phyloP scores from a whole-genome alignment of 53 echinoderm and acorn worm species.

The Holothuria scabra region DNA sequence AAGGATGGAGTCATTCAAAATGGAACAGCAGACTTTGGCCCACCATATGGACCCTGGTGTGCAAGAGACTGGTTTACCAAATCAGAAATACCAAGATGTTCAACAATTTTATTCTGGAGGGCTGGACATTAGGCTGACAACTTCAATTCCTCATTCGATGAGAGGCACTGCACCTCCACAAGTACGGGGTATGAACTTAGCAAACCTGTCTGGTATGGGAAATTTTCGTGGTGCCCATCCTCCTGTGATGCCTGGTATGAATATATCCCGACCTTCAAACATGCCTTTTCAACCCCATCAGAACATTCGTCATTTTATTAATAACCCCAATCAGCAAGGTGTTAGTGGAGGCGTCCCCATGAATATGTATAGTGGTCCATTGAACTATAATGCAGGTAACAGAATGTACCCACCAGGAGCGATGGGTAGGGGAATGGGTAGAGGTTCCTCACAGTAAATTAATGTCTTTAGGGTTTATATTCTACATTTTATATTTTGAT shows the following conservation, averaged over 20 bases:
- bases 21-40: no score
- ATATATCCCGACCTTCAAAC: not conserved
- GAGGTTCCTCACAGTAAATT: not conserved
- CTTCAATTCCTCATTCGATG: not conserved
- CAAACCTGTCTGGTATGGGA: not conserved
- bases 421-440: conserved; percentile 29
- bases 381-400: conserved; percentile 11
- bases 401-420: conserved; percentile 3
- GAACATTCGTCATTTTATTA: not conserved
- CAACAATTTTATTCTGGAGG: conserved; percentile 31
- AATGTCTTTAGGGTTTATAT: no score
- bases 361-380: conserved; percentile 4
- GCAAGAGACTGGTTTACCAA: no score
- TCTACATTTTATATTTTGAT: no score
- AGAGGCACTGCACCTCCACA: conserved; percentile 10
- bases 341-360: conserved; percentile 1
- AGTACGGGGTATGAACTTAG: conserved; percentile 27
- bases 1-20: no score
- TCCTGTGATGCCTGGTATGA: not conserved
- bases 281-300: conserved; percentile 8
- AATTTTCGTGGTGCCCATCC: not conserved
- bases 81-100: not conserved
- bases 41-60: no score
- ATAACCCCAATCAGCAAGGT: not conserved
- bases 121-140: not conserved